These are phyloP conservation scores for Sander vitreus DNA, from an alignment of 2,113 vertebrate species.

Conservation along the genomic window DNA sequence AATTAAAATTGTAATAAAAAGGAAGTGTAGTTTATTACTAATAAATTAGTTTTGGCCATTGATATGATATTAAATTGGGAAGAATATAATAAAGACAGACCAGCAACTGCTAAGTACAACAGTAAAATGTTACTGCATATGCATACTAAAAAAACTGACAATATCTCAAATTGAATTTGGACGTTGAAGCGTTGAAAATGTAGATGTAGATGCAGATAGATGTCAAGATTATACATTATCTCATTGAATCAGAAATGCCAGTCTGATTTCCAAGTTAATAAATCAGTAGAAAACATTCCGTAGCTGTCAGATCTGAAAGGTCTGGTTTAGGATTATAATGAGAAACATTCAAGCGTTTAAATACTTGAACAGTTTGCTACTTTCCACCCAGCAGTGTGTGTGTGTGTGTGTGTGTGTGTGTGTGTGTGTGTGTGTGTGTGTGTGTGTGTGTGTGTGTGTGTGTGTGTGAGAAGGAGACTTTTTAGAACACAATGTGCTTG, in stretches of 20 bases:
- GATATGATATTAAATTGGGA: not conserved
- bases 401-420: slow-evolving; percentile 2
- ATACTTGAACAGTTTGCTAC: slow-evolving; percentile 36
- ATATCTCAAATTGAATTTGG: slow-evolving; percentile 44
- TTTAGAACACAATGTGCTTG: slow-evolving; percentile 23
- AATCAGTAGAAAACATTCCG: slow-evolving; percentile 11
- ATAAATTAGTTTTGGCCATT: not conserved
- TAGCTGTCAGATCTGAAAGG: slow-evolving; percentile 50
- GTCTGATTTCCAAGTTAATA: slow-evolving; percentile 54
- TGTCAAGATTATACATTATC: slow-evolving; percentile 53
- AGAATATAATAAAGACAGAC: not conserved
- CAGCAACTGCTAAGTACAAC: not conserved
- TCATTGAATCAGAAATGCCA: slow-evolving; percentile 50
- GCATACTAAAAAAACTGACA: not conserved
- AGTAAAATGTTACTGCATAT: not conserved
- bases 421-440: slow-evolving; percentile 2
- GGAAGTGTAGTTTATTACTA: not conserved
- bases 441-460: slow-evolving; percentile 3
- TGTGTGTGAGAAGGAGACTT: not conserved
- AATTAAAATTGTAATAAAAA: not conserved
- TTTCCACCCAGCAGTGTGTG: slow-evolving; percentile 6
- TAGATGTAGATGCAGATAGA: slow-evolving; percentile 13
- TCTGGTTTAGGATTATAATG: slow-evolving; percentile 49
- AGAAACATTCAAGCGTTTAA: slow-evolving; percentile 52
- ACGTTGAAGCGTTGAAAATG: slow-evolving; percentile 17